Conservation (phyloP, 1,140 invertebrate species). For the Drosophila nigrodunni region DNA sequence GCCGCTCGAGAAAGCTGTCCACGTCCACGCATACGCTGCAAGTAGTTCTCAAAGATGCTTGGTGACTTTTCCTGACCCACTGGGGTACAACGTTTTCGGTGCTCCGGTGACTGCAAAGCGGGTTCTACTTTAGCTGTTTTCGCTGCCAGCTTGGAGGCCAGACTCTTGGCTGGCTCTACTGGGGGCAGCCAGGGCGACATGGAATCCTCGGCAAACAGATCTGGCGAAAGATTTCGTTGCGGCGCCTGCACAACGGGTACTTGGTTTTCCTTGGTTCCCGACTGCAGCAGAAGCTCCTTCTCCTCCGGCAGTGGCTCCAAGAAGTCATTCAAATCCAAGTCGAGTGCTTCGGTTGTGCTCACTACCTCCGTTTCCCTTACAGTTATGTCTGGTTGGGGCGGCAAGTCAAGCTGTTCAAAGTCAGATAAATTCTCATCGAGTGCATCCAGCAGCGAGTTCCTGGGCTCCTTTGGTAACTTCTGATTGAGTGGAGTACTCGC, state of each 20-base stretch:
- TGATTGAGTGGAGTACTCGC: conserved; percentile 33
- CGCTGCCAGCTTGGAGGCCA: conserved; percentile 62
- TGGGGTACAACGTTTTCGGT: conserved; percentile 8
- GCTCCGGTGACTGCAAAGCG: conserved; percentile 29
- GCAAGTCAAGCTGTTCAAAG: conserved; percentile 14
- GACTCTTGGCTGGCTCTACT: conserved; percentile 27
- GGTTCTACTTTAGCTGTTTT: conserved; percentile 26
- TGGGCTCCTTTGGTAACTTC: neutral
- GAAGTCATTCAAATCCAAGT: conserved; percentile 69
- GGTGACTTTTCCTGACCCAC: conserved; percentile 56
- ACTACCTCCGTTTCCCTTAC: neutral
- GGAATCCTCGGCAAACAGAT: conserved; percentile 64
- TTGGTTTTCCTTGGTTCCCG: neutral
- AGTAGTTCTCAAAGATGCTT: conserved; percentile 73
- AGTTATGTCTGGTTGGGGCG: neutral
- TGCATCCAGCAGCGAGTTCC: conserved; percentile 20
- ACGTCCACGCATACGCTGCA: conserved; percentile 62
- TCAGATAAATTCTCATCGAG: conserved; percentile 33
- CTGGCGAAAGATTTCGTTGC: conserved; percentile 50
- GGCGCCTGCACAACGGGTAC: neutral
- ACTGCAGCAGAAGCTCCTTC: conserved; percentile 37
- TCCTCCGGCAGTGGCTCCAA: conserved; percentile 73
- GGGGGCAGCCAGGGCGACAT: conserved; percentile 55
- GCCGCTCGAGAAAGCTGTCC: conserved; percentile 56
- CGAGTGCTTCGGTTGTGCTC: conserved; percentile 40